These are phyloP conservation scores for Sinhomidia bicolor DNA, from an alignment of 2,888 invertebrate species.

Conservation along the genomic window DNA sequence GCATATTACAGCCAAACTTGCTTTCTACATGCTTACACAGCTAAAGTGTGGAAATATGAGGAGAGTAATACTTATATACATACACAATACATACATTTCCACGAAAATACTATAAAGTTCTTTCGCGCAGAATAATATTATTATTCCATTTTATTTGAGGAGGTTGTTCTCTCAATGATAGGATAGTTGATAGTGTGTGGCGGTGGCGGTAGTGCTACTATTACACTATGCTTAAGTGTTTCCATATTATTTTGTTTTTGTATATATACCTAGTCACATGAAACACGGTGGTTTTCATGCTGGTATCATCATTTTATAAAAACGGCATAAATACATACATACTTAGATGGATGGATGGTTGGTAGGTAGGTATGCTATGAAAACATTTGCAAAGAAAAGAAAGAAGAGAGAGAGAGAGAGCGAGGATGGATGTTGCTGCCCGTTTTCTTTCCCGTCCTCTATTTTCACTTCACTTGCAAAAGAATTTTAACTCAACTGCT, in stretches of 20 bases:
- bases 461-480: constrained; percentile 56
- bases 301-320: constrained; percentile 34
- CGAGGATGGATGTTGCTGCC: constrained; percentile 57
- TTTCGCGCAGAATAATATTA: neutral
- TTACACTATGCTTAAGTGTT: constrained; percentile 31
- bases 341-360: neutral
- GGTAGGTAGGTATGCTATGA: constrained; percentile 34
- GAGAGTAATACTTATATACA: too few relatives aligned
- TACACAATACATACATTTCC: neutral
- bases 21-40: neutral
- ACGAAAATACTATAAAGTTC: neutral
- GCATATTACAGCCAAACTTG: too few relatives aligned
- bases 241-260: constrained; percentile 1
- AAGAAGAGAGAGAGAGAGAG: constrained; percentile 12
- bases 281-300: constrained; percentile 49
- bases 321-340: neutral
- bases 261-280: constrained; percentile 29
- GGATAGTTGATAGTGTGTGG: neutral
- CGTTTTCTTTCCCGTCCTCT: constrained; percentile 58
- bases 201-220: constrained; percentile 7
- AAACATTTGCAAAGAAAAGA: constrained; percentile 46
- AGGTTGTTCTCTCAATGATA: constrained; percentile 41
- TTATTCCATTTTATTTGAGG: constrained; percentile 30
- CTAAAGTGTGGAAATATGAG: neutral
- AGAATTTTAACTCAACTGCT: constrained; percentile 27